phyloP scores from a whole-genome alignment of 2,797 vertebrate species.

The Anisognathus igniventris region DNA sequence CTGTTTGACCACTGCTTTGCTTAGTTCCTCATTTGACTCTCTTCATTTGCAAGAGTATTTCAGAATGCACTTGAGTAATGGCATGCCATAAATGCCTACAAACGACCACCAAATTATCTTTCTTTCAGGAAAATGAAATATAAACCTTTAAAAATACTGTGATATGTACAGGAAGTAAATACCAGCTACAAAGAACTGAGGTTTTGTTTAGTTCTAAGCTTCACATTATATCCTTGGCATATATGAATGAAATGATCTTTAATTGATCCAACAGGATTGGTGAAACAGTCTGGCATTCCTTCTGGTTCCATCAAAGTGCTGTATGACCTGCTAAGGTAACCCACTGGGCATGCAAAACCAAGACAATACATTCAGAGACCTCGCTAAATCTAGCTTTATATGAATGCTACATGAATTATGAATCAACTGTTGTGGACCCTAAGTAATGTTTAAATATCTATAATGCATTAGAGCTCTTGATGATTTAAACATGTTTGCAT shows the following conservation, averaged over 20 bases:
- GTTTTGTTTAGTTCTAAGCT: not conserved
- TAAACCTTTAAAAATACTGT: not conserved
- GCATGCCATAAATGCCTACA: not conserved
- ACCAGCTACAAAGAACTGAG: not conserved
- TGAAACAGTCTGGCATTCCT: constrained; percentile 38
- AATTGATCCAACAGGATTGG: not conserved
- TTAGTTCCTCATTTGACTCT: constrained; percentile 1
- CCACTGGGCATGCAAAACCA: not conserved
- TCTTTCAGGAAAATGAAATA: not conserved
- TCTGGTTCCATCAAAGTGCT: not conserved
- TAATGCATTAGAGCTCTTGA: constrained; percentile 26
- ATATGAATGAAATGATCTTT: not conserved
- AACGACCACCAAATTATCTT: not conserved
- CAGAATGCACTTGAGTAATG: constrained; percentile 8
- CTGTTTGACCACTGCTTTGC: not conserved
- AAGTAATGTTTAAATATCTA: constrained; percentile 42
- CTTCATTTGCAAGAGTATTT: not conserved
- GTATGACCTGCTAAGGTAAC: not conserved
- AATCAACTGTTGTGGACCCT: constrained; percentile 2
- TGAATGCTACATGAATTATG: constrained; percentile 38
- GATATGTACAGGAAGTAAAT: not conserved
- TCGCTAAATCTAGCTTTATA: not conserved
- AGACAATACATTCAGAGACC: constrained; percentile 21
- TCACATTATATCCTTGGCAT: not conserved
- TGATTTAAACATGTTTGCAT: constrained; percentile 30